phyloP scores from a whole-genome alignment of 1,140 invertebrate species.

The Lepeophtheirus salmonis region DNA sequence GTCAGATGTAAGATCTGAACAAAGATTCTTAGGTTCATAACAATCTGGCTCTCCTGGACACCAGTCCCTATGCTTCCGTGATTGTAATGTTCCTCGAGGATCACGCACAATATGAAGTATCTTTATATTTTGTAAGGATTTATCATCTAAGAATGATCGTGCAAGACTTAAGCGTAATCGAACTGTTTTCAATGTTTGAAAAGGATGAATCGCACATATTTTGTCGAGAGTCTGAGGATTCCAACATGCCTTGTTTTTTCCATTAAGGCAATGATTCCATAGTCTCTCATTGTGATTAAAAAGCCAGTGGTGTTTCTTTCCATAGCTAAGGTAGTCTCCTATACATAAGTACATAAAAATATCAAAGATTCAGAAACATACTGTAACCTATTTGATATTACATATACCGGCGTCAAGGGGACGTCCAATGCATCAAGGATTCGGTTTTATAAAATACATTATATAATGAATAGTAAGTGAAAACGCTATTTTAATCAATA shows the following conservation, averaged over 20 bases:
- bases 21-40: slow-evolving; percentile 49
- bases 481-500: too few relatives aligned
- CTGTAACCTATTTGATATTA: too few relatives aligned
- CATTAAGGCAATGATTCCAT: slow-evolving; percentile 49
- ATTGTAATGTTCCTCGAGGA: slow-evolving; percentile 64
- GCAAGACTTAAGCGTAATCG: slow-evolving; percentile 48
- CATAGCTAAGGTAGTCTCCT: slow-evolving; percentile 53
- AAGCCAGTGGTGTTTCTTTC: slow-evolving; percentile 50
- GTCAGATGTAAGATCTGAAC: slow-evolving; percentile 59
- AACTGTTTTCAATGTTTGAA: slow-evolving; percentile 69
- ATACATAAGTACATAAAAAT: too few relatives aligned
- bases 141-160: slow-evolving; percentile 44
- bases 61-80: slow-evolving; percentile 59
- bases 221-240: slow-evolving; percentile 47
- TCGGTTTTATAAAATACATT: too few relatives aligned
- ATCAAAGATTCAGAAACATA: too few relatives aligned
- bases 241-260: slow-evolving; percentile 48
- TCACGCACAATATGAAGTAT: slow-evolving; percentile 58
- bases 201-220: slow-evolving; percentile 62
- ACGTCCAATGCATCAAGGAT: neutral
- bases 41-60: slow-evolving; percentile 63
- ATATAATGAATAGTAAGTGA: too few relatives aligned
- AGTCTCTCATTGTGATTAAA: slow-evolving; percentile 61
- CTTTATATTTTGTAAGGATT: slow-evolving; percentile 33
- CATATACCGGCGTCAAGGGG: too few relatives aligned